Evolutionary conservation across 30 jellyfish, hydroid and myxozoan species (phyloP).

Genomic region (Hydractinia symbiolongicarpus): DNA sequence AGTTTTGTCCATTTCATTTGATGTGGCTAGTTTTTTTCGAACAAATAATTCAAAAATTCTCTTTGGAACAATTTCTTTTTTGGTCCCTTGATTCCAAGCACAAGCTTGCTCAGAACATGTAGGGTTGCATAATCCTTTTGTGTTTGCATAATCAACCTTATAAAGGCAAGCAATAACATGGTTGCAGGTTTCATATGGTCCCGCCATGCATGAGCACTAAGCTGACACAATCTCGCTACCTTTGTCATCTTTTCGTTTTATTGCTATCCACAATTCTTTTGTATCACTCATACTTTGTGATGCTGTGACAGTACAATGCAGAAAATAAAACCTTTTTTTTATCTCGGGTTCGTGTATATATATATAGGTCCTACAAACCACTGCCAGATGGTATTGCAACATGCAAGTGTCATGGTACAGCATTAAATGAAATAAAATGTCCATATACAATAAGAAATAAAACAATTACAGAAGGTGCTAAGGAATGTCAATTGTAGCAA

Average conservation of each 20-base stretch:
- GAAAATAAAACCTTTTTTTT: constrained; percentile 2
- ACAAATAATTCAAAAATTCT: constrained; percentile 14
- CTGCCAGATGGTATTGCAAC: no score
- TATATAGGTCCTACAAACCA: constrained; percentile 38
- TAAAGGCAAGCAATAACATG: constrained; percentile 37
- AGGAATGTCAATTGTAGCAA: no score
- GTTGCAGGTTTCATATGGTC: constrained; percentile 25
- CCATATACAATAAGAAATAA: no score
- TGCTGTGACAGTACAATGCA: constrained; percentile 39
- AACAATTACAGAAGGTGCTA: no score
- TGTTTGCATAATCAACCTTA: no score
- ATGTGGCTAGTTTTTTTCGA: constrained; percentile 17
- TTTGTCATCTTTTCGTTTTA: background rate
- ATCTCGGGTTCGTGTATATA: background rate
- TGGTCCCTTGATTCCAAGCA: constrained; percentile 27
- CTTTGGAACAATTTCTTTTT: constrained; percentile 14
- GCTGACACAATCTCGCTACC: constrained; percentile 21
- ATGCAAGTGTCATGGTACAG: no score
- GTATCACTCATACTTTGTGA: no score
- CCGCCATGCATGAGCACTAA: constrained; percentile 61
- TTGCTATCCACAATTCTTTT: constrained; percentile 56
- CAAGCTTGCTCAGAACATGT: constrained; percentile 26
- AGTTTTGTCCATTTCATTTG: background rate
- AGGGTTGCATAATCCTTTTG: no score
- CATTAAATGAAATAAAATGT: no score